Evolutionary conservation across 2,888 invertebrate species (phyloP).

Genomic region (Ganaspis brasiliensis): DNA sequence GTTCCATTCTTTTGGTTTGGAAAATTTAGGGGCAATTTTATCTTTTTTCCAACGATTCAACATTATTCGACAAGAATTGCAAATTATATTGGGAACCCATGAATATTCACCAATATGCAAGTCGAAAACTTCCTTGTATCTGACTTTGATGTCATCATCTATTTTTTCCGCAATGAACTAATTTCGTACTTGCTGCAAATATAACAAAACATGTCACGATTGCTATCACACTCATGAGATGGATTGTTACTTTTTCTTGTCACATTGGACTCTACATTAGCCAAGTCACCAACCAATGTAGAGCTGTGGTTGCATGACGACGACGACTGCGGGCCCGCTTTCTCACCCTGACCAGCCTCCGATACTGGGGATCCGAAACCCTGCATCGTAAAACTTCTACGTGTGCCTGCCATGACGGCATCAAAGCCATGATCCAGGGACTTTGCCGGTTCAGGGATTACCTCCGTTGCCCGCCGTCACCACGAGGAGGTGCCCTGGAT

Average conservation of each 20-base stretch:
- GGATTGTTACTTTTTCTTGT: background rate
- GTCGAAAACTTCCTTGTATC: conserved; percentile 39
- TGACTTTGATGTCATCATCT: conserved; percentile 34
- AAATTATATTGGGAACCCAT: conserved; percentile 29
- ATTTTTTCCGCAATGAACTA: conserved; percentile 26
- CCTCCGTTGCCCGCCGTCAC: conserved; percentile 53
- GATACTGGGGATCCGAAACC: conserved; percentile 43
- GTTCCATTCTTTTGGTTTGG: background rate
- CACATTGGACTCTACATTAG: background rate
- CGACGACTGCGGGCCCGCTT: conserved; percentile 50
- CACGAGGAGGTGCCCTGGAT: conserved; percentile 49
- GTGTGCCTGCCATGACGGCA: conserved; percentile 55
- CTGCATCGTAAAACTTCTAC: conserved; percentile 21
- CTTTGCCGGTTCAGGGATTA: conserved; percentile 47
- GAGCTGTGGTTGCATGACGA: conserved; percentile 57
- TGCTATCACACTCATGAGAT: conserved; percentile 3
- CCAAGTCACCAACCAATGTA: conserved; percentile 40
- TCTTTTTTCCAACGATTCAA: conserved; percentile 42
- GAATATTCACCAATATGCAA: conserved; percentile 32
- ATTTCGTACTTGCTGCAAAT: conserved; percentile 38
- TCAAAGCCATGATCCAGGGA: conserved; percentile 52
- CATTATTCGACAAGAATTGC: conserved; percentile 42
- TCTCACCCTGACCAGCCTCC: conserved; percentile 43
- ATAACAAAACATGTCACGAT: conserved; percentile 34
- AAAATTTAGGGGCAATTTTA: background rate